Base-by-base conservation (phyloP, 2,888 invertebrate species). In the Epistrophe eligans region DNA sequence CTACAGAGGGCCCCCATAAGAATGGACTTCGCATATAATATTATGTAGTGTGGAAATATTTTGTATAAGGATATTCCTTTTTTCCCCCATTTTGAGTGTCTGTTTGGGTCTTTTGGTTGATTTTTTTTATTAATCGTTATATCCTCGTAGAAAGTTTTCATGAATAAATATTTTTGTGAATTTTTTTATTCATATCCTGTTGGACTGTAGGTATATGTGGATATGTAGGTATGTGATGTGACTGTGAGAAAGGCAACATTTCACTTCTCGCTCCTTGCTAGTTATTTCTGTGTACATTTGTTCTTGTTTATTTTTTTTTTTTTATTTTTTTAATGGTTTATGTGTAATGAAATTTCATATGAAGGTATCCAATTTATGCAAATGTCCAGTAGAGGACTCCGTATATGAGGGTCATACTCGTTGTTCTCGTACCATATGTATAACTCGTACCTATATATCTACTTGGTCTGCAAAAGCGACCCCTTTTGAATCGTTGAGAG, bases 101-200 rank as follows among this genome's bases (percentile, higher is more conserved):
- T 77, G 72, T 19, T 67, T 58, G 71, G 35, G 28, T 67, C 40
- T 15, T 32, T 73, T 19, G 13, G 32, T 19, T 9, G 32, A 45
- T n/a, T 38, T 52, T 11, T 17, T 35, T 67, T 70, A 32, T 66
- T 66, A 66, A 48, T 66, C 50, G 50, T 38, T 60, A 52, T 60
- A 28, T 83, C 17, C 71, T 77, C 32, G 38, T 35, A 48, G 60
- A 62, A 83, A 74, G 38, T 73, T 72, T 24, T 57, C 55, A 74
- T 83, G 73, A 73, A 83, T 83, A 77, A 83, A 79, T 74, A 74
- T 84, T 66, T 80, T 74, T 70, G 72, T 32, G 58, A 58, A n/a
- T 74, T 79, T 67, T 67, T 64, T 80, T 67, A 67, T 79, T 79
- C 73, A 83, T 83, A 83, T 79, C 45, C 64, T 28, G 57, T 24